These are phyloP conservation scores for Bibio marci DNA, from an alignment of 2,888 invertebrate genomes.

Conservation along the genomic window DNA sequence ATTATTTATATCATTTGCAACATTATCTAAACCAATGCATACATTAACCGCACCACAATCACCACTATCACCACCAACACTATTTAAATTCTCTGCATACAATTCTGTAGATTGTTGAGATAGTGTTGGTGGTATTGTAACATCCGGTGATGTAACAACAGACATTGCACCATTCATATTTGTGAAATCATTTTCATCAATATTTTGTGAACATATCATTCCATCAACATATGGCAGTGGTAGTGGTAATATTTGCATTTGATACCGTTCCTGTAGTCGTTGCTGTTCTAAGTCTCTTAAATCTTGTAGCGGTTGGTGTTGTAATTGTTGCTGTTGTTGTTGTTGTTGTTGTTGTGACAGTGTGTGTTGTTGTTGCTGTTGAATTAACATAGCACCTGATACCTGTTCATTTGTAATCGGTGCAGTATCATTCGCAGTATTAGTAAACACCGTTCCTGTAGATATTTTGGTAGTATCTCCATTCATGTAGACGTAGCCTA, in stretches of 20 bases:
- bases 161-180: constrained; percentile 24
- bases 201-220: constrained; percentile 5
- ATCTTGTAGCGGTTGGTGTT: background rate
- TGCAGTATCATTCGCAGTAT: constrained; percentile 34
- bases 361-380: background rate
- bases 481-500: constrained; percentile 68
- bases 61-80: background rate
- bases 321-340: background rate
- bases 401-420: constrained; percentile 14
- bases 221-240: background rate
- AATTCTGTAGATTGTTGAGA: background rate
- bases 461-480: constrained; percentile 63
- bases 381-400: background rate
- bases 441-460: constrained; percentile 49
- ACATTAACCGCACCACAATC: too few species aligned
- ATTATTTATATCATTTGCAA: too few species aligned
- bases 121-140: background rate
- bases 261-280: background rate
- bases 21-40: too few species aligned
- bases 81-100: background rate
- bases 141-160: constrained; percentile 15
- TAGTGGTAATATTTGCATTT: background rate
- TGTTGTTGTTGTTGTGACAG: background rate
- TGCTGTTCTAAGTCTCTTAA: background rate
- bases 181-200: constrained; percentile 12